phyloP scores from a whole-genome alignment of 2,888 invertebrate genomes.

The Copidosoma aretas region DNA sequence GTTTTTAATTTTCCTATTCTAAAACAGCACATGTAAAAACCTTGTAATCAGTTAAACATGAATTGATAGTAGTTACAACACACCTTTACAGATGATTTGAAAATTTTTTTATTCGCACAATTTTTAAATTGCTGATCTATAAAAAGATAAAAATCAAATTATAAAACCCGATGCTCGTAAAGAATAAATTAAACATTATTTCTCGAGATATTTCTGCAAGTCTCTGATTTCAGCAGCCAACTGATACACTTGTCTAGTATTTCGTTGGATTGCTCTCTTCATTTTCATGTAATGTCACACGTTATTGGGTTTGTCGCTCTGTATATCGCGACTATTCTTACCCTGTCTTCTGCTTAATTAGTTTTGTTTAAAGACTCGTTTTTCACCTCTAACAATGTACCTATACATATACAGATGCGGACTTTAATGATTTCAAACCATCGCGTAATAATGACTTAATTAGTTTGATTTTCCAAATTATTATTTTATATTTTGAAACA shows the following conservation, averaged over 20 bases:
- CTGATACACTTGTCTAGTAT: background rate
- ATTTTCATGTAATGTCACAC: conserved; percentile 5
- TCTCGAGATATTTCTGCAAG: background rate
- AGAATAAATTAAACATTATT: background rate
- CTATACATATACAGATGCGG: background rate
- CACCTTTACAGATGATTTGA: no score
- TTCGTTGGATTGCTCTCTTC: background rate
- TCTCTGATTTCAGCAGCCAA: background rate
- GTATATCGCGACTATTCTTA: background rate
- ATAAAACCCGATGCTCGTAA: background rate
- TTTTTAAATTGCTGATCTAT: no score
- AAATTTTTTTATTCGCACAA: no score
- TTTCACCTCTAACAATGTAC: background rate
- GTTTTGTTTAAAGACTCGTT: background rate
- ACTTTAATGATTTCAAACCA: conserved; percentile 5
- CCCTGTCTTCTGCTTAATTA: background rate
- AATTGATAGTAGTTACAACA: no score
- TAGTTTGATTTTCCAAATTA: background rate
- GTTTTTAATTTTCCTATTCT: no score
- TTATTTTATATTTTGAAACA: background rate
- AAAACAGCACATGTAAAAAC: no score
- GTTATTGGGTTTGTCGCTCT: background rate
- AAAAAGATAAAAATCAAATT: background rate
- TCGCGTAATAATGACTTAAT: background rate
- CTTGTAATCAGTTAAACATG: no score